phyloP scores from a whole-genome alignment of 2,113 vertebrate species.

The Salminus brasiliensis region DNA sequence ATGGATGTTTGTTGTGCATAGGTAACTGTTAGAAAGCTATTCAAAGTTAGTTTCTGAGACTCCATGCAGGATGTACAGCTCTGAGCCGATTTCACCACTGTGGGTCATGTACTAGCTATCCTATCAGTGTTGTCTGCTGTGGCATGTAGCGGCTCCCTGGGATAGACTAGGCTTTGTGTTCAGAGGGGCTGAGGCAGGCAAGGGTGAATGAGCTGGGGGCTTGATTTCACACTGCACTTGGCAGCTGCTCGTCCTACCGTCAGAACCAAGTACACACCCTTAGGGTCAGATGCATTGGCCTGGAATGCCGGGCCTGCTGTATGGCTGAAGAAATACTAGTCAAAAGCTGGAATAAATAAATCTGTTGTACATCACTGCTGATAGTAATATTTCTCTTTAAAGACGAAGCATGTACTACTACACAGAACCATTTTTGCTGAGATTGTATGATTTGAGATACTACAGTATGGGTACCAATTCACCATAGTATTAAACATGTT shows the following conservation, averaged over 20 bases:
- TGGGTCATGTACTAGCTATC: neutral
- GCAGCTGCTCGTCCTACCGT: constrained; percentile 37
- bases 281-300: constrained; percentile 31
- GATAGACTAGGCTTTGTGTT: constrained; percentile 21
- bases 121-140: neutral
- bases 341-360: constrained; percentile 19
- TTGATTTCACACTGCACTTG: constrained; percentile 50
- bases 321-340: neutral
- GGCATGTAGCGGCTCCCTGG: neutral
- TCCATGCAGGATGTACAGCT: neutral
- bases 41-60: no score
- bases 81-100: neutral
- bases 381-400: neutral
- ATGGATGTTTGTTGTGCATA: neutral
- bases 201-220: constrained; percentile 32
- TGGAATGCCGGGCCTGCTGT: constrained; percentile 24
- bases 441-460: no score
- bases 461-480: no score
- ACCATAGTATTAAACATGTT: no score
- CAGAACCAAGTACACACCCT: neutral
- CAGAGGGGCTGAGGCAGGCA: neutral
- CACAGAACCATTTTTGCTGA: no score
- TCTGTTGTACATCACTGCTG: neutral
- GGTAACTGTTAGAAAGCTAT: neutral
- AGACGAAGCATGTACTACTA: neutral